Evolutionary conservation across 2,888 invertebrate species (phyloP), one percentile per base, ranked within the genome.

Genomic region (Aricia artaxerxes): DNA sequence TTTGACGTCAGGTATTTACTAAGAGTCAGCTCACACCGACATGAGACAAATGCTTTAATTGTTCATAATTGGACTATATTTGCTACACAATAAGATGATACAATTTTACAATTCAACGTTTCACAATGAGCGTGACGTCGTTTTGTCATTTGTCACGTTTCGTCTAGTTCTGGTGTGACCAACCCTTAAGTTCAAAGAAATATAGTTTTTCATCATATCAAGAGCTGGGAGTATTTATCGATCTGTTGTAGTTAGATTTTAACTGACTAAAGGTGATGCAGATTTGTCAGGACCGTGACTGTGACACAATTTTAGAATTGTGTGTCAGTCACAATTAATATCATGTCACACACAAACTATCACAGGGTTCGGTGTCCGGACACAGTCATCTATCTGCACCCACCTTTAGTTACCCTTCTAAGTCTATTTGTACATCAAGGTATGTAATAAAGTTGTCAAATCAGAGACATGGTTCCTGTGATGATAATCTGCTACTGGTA

Each of bases 391-490:
- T 7, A 40, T 53, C 13, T 13, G 3, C 53, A 53, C 4, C 4
- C 11, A 49, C 53, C 53, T 13, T 53, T 53, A 53, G 13, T 4
- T 53, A 13, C 13, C 69, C 6, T 64, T 69, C 11, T 35, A 69
- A 69, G 13, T 38, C 13, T 35, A 35, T 69, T 69, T 69, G 69
- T 44, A 44, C 73, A 73, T 44, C 44, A 44, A 24, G 57, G 57
- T 57, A 44, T 44, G 44, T 44, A 16, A 73, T 73, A 73, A 73
- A 73, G 73, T 73, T 44, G 73, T 9, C 44, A 73, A n/a, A 73
- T 73, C 44, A 69, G 13, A 13, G 69, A 69, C 13, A 69, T 16
- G 35, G 35, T 69, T 69, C 69, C 38, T 69, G 35, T 35, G 69
- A 13, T 69, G 69, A 13, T 64, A 64, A 4, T 11, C 69, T 69